These are phyloP conservation scores for Anastatus disparis DNA, from an alignment of 1,140 invertebrate species.

Conservation along the genomic window DNA sequence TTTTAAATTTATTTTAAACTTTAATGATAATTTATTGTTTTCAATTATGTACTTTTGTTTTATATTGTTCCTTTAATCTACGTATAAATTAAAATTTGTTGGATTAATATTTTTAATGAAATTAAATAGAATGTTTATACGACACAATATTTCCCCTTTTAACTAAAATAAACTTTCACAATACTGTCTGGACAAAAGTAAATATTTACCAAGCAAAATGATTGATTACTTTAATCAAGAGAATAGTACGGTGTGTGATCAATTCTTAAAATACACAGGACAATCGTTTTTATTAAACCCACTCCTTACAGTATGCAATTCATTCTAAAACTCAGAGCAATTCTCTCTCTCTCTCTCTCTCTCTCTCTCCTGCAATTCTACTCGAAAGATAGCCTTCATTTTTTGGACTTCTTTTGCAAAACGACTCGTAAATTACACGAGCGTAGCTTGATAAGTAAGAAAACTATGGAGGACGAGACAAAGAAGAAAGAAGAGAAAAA, in stretches of 20 bases:
- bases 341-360: too few relatives aligned
- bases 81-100: too few relatives aligned
- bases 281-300: too few relatives aligned
- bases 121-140: too few relatives aligned
- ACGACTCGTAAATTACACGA: conserved; percentile 20
- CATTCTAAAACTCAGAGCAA: background rate
- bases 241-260: background rate
- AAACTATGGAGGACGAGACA: background rate
- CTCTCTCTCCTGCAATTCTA: too few relatives aligned
- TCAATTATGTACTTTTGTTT: too few relatives aligned
- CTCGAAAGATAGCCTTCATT: background rate
- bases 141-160: too few relatives aligned
- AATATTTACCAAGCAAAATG: background rate
- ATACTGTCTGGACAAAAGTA: background rate
- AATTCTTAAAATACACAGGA: conserved; percentile 1
- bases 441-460: conserved; percentile 14
- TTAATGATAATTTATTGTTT: background rate
- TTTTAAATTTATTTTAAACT: background rate
- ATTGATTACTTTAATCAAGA: conserved; percentile 14
- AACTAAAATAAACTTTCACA: conserved; percentile 11
- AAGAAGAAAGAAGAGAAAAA: too few relatives aligned
- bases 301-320: background rate
- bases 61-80: too few relatives aligned
- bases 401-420: background rate
- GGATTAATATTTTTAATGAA: too few relatives aligned